phyloP scores from a whole-genome alignment of 2,888 invertebrate genomes.

The Aplocera efformata region DNA sequence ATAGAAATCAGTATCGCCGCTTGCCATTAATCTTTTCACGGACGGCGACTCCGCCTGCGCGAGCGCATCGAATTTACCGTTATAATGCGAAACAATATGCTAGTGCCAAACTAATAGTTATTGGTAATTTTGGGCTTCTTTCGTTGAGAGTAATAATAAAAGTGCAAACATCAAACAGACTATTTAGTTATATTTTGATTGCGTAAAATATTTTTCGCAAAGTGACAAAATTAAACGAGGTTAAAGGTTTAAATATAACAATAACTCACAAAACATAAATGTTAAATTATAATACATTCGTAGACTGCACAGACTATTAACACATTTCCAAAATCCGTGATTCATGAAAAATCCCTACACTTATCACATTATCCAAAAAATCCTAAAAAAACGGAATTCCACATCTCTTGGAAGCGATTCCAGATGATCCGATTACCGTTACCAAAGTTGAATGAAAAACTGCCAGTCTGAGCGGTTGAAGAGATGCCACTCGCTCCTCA shows the following conservation, averaged over 20 bases:
- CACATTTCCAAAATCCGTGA: too few relatives aligned
- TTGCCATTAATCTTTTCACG: constrained; percentile 36
- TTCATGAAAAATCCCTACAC: too few relatives aligned
- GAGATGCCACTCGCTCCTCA: constrained; percentile 11
- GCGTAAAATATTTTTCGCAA: too few relatives aligned
- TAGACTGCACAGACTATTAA: too few relatives aligned
- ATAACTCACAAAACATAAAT: too few relatives aligned
- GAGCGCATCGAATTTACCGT: constrained; percentile 41
- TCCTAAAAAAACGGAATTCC: too few relatives aligned
- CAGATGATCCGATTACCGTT: constrained; percentile 29
- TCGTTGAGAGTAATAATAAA: background rate
- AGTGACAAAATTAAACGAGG: too few relatives aligned
- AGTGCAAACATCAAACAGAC: background rate
- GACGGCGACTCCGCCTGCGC: constrained; percentile 30
- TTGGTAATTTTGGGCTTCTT: constrained; percentile 2
- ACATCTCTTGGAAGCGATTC: constrained; percentile 8
- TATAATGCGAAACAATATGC: constrained; percentile 29
- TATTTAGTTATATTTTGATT: too few relatives aligned
- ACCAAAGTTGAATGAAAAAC: constrained; percentile 24
- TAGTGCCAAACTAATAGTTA: constrained; percentile 14
- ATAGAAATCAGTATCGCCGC: constrained; percentile 37
- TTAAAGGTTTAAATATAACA: too few relatives aligned
- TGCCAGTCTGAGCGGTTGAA: constrained; percentile 19
- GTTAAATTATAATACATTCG: too few relatives aligned
- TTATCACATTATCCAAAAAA: too few relatives aligned